Base-by-base conservation (phyloP, 2,888 invertebrate species). In the Agrotis ipsilon region DNA sequence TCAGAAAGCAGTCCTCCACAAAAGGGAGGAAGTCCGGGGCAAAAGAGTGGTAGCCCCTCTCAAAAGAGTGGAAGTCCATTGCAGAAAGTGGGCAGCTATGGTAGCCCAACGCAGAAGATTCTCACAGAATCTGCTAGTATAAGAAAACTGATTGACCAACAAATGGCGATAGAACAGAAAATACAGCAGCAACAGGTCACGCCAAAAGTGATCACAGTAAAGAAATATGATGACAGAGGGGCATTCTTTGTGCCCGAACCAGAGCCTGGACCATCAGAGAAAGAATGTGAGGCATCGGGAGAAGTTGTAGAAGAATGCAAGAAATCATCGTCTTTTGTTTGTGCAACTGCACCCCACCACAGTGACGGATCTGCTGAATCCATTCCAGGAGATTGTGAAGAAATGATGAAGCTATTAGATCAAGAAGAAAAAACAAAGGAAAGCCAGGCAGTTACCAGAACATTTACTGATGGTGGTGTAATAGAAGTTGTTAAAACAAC, bases 1-100 rank as follows among this genome's bases (percentile, higher is more conserved):
- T 97, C 97, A 3, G 97, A 97, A 75, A 97, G 96, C 80, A 96
- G 96, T 82, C 97, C 96, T 62, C 97, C 97, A 21, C 91, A 96
- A 79, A 97, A 97, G 82, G 92, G 94, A 63, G 94, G 96, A 6
- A 96, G 96, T 64, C 96, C 96, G 1, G 85, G 91, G 13, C 94
- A 93, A 81, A 96, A 96, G 79, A 92, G 93, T 85, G 94, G 95
- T 5, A 96, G 96, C 76, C 96, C 96, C 13, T 96, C 95, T 6
- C 96, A 96, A 80, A 96, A 95, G 86, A 87, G 93, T 60, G 95
- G 96, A 14, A 96, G 96, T 79, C 96, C 96, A n/a, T 94, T 92
- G 2, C 95, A 96, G 83, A 95, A 92, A 89, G 88, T 92, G 49
- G 95, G 96, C 14, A 96, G 96, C 79, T 92, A 93, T 74, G 94